Evolutionary conservation across 1,140 invertebrate species (phyloP), one percentile per base, ranked within the genome.

Genomic region (Drosophila dunni): DNA sequence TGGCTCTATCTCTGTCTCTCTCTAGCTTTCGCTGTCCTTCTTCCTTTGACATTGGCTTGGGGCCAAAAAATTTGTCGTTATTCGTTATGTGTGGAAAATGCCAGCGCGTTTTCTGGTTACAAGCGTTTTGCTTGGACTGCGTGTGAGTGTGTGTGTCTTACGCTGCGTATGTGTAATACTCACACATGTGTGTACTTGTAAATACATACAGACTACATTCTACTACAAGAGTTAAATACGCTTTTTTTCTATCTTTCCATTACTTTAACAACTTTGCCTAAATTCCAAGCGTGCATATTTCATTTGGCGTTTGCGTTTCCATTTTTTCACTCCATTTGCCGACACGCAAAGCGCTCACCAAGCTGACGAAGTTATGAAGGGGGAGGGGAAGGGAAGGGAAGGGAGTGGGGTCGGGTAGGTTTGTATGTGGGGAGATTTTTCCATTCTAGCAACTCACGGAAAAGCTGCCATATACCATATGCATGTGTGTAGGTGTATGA

Each of bases 211-310:
- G 36, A 29, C 24, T 29, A 46, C 17, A 15, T 42, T 20, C 24
- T 34, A 7, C 1, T 44, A 53, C 54, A 53, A 50, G 34, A 50
- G 34, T 65, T 57, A 15, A 57, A 38, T 56, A 34, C 24, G 24
- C 24, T 29, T 44, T 29, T 50, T 72, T 72, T 38, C 36, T 57
- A 50, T 71, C 44, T 67, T 64, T 58, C 60, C 45, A 58, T 70
- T 57, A 75, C 79, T 81, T 69, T 76, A 82, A 78, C 70, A 65
- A 77, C 56, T 74, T 57, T 69, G 44, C 66, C 50, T 61, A 78
- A 78, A 82, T 82, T 75, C 79, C 79, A 24, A 48, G 64, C 79
- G 74, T 81, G 75, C 79, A 81, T 81, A 81, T 81, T 81, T 81
- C 64, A 81, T 81, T 81, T 74, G 60, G 17, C 63, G 73, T 77